Evolutionary conservation across 2,113 vertebrate genomes (phyloP).

Genomic region (Ophthalmolycus amberensis): DNA sequence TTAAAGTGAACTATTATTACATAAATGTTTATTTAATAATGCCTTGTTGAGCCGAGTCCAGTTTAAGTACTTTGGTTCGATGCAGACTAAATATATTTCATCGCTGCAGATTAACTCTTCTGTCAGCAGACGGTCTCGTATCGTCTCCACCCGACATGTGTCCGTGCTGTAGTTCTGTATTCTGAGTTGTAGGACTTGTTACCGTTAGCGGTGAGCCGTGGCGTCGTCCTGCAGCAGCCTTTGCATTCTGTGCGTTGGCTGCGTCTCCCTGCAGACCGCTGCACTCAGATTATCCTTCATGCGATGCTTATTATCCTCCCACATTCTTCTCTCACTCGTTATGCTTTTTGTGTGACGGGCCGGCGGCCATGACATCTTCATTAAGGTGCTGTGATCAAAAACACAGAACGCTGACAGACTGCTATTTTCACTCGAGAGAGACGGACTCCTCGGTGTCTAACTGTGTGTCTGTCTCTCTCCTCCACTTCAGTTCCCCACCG

Average conservation of each 20-base stretch:
- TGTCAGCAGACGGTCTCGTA: not conserved
- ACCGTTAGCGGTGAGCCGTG: too few species aligned
- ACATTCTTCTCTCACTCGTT: not conserved
- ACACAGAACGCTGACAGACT: too few species aligned
- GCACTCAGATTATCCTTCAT: slow-evolving; percentile 48
- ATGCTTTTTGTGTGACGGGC: too few species aligned
- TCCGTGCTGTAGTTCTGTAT: not conserved
- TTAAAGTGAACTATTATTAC: too few species aligned
- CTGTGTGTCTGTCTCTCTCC: not conserved
- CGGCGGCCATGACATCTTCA: too few species aligned
- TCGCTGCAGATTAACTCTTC: too few species aligned
- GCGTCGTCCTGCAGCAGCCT: slow-evolving; percentile 2
- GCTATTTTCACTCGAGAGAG: too few species aligned
- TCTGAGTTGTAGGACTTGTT: not conserved
- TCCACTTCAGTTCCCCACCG: not conserved
- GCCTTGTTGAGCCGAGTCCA: not conserved
- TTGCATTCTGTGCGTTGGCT: slow-evolving; percentile 36
- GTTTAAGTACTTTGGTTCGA: not conserved
- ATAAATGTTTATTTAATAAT: too few species aligned
- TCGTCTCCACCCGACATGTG: not conserved
- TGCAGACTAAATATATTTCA: not conserved
- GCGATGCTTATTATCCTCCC: slow-evolving; percentile 46
- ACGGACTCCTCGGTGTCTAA: too few species aligned
- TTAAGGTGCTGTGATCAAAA: too few species aligned
- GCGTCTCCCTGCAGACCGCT: not conserved